These are phyloP conservation scores for Hartigia nigra DNA, from an alignment of 2,888 invertebrate genomes.

Conservation along the genomic window DNA sequence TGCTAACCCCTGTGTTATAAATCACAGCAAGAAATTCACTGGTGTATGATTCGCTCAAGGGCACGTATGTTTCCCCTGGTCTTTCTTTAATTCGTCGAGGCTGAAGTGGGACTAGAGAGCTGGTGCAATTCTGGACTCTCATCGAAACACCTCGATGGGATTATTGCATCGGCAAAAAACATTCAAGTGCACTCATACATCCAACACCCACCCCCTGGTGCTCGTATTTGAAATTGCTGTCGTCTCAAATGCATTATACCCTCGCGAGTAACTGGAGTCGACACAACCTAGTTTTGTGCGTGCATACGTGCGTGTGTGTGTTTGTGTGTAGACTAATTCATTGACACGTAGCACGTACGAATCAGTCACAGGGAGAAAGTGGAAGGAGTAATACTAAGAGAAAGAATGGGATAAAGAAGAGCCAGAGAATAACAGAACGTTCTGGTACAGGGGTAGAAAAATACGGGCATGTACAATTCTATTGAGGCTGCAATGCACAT, in stretches of 20 bases:
- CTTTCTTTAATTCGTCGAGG: neutral
- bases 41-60: neutral
- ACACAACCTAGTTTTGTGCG: neutral
- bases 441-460: neutral
- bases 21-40: neutral
- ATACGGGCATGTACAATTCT: slow-evolving; percentile 26
- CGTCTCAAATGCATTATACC: slow-evolving; percentile 28
- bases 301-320: neutral
- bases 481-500: slow-evolving; percentile 47
- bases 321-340: neutral
- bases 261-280: slow-evolving; percentile 13
- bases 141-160: slow-evolving; percentile 8
- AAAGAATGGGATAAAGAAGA: slow-evolving; percentile 9
- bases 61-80: neutral
- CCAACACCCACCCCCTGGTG: neutral
- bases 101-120: neutral
- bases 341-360: neutral
- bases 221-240: slow-evolving; percentile 39
- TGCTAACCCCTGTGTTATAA: neutral
- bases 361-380: slow-evolving; percentile 5
- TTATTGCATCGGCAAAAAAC: slow-evolving; percentile 5
- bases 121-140: neutral
- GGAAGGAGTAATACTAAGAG: slow-evolving; percentile 11
- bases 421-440: slow-evolving; percentile 13
- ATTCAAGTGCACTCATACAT: slow-evolving; percentile 1